Percentiles rank a stretch among this genome's conserved stretches.
Evolutionary conservation across 2,888 invertebrate genomes (phyloP).

Genomic region (Xanthia togata): DNA sequence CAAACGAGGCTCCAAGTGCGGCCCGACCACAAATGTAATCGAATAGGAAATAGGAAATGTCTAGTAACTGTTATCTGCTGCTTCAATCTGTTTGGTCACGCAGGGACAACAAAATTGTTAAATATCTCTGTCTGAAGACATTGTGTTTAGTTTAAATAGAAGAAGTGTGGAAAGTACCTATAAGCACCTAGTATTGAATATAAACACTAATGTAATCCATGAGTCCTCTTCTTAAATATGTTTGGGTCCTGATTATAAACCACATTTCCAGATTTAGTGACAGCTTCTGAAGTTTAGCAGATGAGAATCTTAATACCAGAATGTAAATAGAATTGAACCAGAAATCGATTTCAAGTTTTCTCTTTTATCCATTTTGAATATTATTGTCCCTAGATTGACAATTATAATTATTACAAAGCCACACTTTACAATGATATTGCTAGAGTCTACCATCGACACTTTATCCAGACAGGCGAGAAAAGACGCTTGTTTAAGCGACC

Average conservation of each 20-base stretch:
- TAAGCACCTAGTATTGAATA: not conserved
- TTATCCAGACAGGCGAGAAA: conserved; percentile 14
- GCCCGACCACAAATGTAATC: conserved; percentile 74
- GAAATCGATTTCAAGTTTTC: not conserved
- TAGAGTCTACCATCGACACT: conserved; percentile 17
- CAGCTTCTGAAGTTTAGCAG: not conserved
- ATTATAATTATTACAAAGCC: conserved; percentile 1
- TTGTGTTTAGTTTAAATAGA: conserved; percentile 21
- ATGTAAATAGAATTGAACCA: not conserved
- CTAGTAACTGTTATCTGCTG: conserved; percentile 72
- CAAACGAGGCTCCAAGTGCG: conserved; percentile 60
- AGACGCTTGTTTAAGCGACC: conserved; percentile 15
- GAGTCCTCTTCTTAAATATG: not conserved
- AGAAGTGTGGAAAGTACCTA: not conserved
- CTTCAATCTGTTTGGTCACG: conserved; percentile 63
- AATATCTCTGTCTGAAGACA: conserved; percentile 20
- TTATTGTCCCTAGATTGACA: not conserved
- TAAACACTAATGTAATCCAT: not conserved
- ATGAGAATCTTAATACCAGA: too few relatives aligned
- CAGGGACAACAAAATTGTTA: conserved; percentile 13
- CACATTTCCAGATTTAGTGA: too few relatives aligned
- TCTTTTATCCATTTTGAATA: not conserved
- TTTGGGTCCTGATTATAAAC: not conserved
- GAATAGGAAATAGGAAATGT: conserved; percentile 76
- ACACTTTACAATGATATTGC: not conserved